Conservation (phyloP, 2,113 vertebrate species). For the Sprattus sprattus region DNA sequence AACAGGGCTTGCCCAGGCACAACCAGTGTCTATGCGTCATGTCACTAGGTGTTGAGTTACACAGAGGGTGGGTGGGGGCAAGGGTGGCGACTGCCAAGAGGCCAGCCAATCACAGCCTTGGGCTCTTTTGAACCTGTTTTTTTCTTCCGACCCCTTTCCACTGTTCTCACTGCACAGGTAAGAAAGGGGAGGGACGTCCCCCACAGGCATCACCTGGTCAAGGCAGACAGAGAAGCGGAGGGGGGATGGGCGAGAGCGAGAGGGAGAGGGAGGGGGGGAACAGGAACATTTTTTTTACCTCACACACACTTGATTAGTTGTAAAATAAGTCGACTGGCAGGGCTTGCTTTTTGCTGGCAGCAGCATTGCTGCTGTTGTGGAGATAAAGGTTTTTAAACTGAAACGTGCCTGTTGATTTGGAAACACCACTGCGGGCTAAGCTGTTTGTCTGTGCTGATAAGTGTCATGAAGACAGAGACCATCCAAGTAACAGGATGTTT, state of each 20-base stretch:
- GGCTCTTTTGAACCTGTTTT: slow-evolving; percentile 2
- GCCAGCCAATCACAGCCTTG: slow-evolving; percentile 41
- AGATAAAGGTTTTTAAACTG: slow-evolving; percentile 37
- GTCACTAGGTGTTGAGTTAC: slow-evolving; percentile 70
- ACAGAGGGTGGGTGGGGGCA: slow-evolving; percentile 43
- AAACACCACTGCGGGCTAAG: slow-evolving; percentile 10
- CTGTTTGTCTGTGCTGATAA: slow-evolving; percentile 29
- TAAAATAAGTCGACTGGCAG: slow-evolving; percentile 41
- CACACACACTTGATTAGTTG: slow-evolving; percentile 22
- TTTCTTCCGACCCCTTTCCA: not conserved
- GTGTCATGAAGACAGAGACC: slow-evolving; percentile 24
- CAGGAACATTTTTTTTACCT: not conserved
- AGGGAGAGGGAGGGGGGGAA: not conserved
- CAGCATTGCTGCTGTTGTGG: slow-evolving; percentile 22
- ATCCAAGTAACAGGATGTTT: slow-evolving; percentile 12
- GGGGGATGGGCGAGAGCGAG: not conserved
- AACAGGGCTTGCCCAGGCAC: slow-evolving; percentile 46
- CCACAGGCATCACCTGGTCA: slow-evolving; percentile 30
- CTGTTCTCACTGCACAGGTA: slow-evolving; percentile 53
- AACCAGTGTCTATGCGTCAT: slow-evolving; percentile 52
- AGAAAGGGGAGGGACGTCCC: slow-evolving; percentile 31
- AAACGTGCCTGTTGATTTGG: slow-evolving; percentile 33
- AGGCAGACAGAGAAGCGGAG: not conserved
- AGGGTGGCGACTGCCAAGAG: slow-evolving; percentile 25
- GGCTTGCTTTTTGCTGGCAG: slow-evolving; percentile 24